phyloP scores from a whole-genome alignment of 1,140 invertebrate species.

The Mycetomoellerius zeteki region DNA sequence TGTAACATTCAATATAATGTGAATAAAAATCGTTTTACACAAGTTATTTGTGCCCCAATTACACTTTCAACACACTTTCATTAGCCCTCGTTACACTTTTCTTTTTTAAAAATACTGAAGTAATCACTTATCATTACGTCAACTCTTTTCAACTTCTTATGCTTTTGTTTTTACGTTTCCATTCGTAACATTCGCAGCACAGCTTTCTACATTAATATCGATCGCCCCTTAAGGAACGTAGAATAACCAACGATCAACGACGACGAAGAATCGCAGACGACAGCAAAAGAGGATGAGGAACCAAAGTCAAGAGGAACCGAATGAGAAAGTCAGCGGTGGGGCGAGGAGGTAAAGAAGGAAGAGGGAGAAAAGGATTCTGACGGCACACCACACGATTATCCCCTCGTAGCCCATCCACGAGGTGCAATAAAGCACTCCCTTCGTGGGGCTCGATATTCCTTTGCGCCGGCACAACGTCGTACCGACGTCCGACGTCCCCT shows the following conservation, averaged over 20 bases:
- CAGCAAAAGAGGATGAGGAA: constrained; percentile 19
- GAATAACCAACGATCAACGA: constrained; percentile 11
- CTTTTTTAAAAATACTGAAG: not conserved
- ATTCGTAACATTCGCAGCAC: not conserved
- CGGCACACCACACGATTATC: constrained; percentile 64
- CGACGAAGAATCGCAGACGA: constrained; percentile 51
- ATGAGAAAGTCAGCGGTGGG: not conserved
- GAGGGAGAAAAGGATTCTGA: constrained; percentile 19
- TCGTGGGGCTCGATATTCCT: constrained; percentile 54
- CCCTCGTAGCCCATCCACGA: constrained; percentile 54
- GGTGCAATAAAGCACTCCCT: constrained; percentile 71
- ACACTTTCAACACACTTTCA: no score
- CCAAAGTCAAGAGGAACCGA: not conserved
- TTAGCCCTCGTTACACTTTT: no score
- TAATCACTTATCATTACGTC: not conserved
- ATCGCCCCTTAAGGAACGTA: constrained; percentile 12
- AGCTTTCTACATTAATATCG: constrained; percentile 33
- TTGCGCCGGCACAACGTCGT: constrained; percentile 60
- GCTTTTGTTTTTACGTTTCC: not conserved
- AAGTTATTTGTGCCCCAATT: no score
- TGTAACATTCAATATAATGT: no score
- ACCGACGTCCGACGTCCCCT: constrained; percentile 48
- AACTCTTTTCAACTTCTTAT: not conserved
- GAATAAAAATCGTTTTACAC: no score
- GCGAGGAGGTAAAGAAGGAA: not conserved